Evolutionary conservation across 1,140 invertebrate genomes (phyloP), one percentile per base, ranked within the genome.

Genomic region (Chlorops oryzae): DNA sequence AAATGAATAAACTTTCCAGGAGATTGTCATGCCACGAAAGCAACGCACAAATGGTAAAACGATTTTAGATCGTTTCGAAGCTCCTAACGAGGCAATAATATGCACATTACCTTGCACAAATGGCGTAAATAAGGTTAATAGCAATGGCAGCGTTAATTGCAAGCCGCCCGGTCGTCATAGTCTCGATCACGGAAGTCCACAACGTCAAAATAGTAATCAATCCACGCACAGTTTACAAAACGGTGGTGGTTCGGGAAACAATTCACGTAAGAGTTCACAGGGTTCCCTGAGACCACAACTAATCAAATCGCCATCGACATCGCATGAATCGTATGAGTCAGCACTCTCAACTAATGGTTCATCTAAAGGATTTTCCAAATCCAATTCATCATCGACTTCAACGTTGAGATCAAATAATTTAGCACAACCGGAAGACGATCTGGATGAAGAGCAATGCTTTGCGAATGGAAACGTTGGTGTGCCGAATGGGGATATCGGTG

Each of bases 31-130:
- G 51, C 84, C 86, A 5, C 80, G 86, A 52, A 80, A 83, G 62
- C 85, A 83, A 74, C 79, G 89, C 45, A 92, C 88, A n/a, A 75
- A 84, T 24, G 78, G 78, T 17, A 81, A 84, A 41, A 84, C 83
- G n/a, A 81, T 88, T 10, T 85, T 86, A 6, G 75, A 70, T 47
- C 54, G 63, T 21, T 69, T 69, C 35, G 65, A 66, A 54, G 60
- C 65, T 6, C 60, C 66, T 9, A 70, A 70, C 44, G 62, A 63
- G 41, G 48, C 66, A 9, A 70, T 70, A 13, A 60, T 69, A 0
- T 66, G 62, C 44, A 63, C 68, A 15, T 54, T 70, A 21, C 62
- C 65, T 23, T 40, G 38, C 44, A 43, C 17, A 3, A 45, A 37
- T 21, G 37, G 37, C 6, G 62, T 60, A 12, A 40, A 32, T 42